Percentiles rank a stretch among this genome's conserved stretches.
Conservation (phyloP, 2,888 invertebrate genomes). For the Eupithecia centaureata region DNA sequence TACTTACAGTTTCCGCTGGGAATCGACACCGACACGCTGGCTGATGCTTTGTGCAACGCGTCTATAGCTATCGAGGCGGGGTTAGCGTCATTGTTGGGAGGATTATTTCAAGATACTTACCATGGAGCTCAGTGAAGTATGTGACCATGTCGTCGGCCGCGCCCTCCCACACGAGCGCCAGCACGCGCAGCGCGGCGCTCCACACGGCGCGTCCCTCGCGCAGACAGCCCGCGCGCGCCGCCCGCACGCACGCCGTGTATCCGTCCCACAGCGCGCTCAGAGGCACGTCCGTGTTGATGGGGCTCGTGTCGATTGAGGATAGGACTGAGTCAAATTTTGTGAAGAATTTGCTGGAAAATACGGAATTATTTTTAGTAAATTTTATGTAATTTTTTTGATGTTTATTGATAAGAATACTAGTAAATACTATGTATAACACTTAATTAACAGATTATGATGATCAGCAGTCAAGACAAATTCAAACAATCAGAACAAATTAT, state of each 20-base stretch:
- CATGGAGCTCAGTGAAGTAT: conserved; percentile 72
- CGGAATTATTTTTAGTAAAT: too few relatives aligned
- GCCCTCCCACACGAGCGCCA: conserved; percentile 61
- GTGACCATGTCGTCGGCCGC: conserved; percentile 62
- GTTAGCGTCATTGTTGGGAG: conserved; percentile 34
- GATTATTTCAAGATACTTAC: conserved; percentile 44
- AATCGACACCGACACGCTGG: conserved; percentile 45
- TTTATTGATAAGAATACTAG: too few relatives aligned
- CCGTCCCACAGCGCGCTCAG: conserved; percentile 61
- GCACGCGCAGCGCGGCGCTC: conserved; percentile 60
- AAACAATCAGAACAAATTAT: too few relatives aligned
- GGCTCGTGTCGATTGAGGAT: conserved; percentile 55
- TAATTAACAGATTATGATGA: too few relatives aligned
- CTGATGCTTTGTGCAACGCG: conserved; percentile 61
- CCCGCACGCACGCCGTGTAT: conserved; percentile 56
- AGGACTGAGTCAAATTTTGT: conserved; percentile 68
- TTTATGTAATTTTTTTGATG: too few relatives aligned
- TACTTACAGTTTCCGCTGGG: conserved; percentile 59
- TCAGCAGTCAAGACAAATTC: too few relatives aligned
- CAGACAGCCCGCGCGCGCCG: conserved; percentile 50
- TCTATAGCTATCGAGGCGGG: conserved; percentile 64
- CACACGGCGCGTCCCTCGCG: conserved; percentile 57
- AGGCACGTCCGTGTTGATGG: conserved; percentile 45
- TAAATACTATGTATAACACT: too few relatives aligned
- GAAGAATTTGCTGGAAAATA: conserved; percentile 61